These are phyloP conservation scores for Neodiprion virginianus DNA, from an alignment of 1,140 invertebrate genomes.

Conservation along the genomic window DNA sequence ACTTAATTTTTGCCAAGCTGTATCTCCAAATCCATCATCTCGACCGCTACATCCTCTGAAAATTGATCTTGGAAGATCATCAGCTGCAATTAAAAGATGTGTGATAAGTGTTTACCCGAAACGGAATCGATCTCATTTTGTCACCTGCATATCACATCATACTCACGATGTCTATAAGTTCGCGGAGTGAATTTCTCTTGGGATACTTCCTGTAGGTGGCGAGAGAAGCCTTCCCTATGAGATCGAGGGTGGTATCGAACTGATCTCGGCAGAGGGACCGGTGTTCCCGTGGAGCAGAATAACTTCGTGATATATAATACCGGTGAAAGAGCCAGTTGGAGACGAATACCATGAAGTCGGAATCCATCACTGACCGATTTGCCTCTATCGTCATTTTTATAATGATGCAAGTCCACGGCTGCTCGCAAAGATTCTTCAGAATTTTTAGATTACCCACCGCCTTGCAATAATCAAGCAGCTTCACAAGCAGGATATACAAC, in stretches of 20 bases:
- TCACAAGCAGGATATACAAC: slow-evolving; percentile 27
- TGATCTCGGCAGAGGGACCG: slow-evolving; percentile 11
- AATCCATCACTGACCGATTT: not conserved
- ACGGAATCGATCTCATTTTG: not conserved
- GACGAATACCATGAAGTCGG: slow-evolving; percentile 32
- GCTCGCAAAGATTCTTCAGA: slow-evolving; percentile 18
- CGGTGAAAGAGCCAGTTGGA: not conserved
- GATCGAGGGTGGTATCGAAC: slow-evolving; percentile 4
- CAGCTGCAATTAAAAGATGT: not conserved
- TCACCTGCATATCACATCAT: not conserved
- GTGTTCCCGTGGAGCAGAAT: not conserved
- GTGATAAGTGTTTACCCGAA: not conserved
- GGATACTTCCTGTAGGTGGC: not conserved
- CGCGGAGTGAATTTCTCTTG: not conserved
- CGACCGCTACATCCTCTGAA: no score
- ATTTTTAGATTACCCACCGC: slow-evolving; percentile 22
- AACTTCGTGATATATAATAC: not conserved
- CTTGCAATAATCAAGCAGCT: slow-evolving; percentile 27
- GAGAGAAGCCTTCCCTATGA: not conserved
- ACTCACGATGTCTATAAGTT: not conserved
- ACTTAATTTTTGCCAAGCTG: no score
- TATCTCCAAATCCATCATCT: no score
- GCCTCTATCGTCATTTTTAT: slow-evolving; percentile 39
- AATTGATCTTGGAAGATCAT: not conserved
- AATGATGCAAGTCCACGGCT: slow-evolving; percentile 17